Evolutionary conservation across 2,888 invertebrate species (phyloP).

Genomic region (Sinelater perroti): DNA sequence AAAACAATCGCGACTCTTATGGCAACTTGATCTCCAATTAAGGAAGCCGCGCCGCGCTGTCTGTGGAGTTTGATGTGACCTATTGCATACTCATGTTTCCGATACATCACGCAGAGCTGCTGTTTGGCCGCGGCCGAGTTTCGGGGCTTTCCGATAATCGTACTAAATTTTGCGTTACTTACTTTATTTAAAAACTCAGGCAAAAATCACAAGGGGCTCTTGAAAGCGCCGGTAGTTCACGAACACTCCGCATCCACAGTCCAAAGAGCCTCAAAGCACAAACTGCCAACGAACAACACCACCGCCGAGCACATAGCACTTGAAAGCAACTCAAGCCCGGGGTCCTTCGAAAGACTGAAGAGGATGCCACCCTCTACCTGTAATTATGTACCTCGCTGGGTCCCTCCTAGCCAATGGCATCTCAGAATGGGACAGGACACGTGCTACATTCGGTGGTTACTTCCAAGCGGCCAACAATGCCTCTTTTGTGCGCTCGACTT

Average conservation of each 20-base stretch:
- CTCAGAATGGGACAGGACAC: conserved; percentile 44
- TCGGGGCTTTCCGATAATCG: too few relatives aligned
- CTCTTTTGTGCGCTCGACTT: conserved; percentile 45
- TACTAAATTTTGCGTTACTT: too few relatives aligned
- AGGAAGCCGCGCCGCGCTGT: conserved; percentile 55
- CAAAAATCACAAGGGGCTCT: too few relatives aligned
- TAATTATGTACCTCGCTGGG: conserved; percentile 43
- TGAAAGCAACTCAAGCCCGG: conserved; percentile 25
- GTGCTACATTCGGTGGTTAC: conserved; percentile 45
- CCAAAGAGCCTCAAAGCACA: too few relatives aligned
- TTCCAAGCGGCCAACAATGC: conserved; percentile 39
- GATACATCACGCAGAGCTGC: conserved; percentile 24
- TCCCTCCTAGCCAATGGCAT: conserved; percentile 44
- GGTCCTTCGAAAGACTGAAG: conserved; percentile 42
- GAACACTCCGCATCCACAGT: too few relatives aligned
- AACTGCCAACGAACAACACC: too few relatives aligned
- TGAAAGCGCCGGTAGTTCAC: too few relatives aligned
- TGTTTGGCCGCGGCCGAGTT: too few relatives aligned
- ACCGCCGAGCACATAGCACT: conserved; percentile 6
- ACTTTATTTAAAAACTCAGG: too few relatives aligned
- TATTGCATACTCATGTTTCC: conserved; percentile 38
- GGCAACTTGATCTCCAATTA: conserved; percentile 56
- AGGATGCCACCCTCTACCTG: conserved; percentile 46
- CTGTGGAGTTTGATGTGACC: conserved; percentile 46
- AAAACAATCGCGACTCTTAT: conserved; percentile 49